Evolutionary conservation across 1,140 invertebrate species (phyloP).

Genomic region (Paraescarpia echinospica): DNA sequence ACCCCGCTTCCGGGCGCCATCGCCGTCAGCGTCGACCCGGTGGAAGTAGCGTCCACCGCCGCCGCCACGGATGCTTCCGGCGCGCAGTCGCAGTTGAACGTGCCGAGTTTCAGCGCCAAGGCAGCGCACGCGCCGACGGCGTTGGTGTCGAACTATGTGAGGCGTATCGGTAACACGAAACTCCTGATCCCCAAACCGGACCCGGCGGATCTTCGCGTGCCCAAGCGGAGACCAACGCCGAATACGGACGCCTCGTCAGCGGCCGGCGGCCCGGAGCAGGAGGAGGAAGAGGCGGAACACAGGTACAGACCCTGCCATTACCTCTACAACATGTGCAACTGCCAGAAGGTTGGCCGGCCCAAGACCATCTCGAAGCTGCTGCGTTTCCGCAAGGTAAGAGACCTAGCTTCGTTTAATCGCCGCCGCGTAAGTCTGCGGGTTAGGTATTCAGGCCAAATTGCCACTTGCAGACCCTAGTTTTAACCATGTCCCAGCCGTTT

Average conservation of each 20-base stretch:
- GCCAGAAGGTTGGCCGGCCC: not conserved
- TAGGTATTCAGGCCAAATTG: too few relatives aligned
- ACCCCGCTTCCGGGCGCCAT: not conserved
- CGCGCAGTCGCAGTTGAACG: not conserved
- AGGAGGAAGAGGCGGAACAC: not conserved
- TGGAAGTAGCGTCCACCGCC: not conserved
- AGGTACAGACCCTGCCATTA: not conserved
- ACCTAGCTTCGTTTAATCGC: not conserved
- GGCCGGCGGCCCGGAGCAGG: not conserved
- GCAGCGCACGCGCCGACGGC: too few relatives aligned
- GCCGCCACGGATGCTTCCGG: not conserved
- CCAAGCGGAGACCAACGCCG: not conserved
- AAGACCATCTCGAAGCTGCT: constrained; percentile 9
- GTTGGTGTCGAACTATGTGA: not conserved
- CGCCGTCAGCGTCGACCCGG: not conserved
- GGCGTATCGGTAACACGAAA: not conserved
- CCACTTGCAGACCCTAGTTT: not conserved
- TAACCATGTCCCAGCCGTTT: not conserved
- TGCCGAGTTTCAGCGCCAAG: not conserved
- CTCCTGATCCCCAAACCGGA: not conserved
- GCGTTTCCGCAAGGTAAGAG: not conserved
- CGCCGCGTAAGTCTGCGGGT: too few relatives aligned
- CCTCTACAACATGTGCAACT: constrained; percentile 16
- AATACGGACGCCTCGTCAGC: not conserved
- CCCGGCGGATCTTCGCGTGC: not conserved